Base-by-base conservation (phyloP, 2,113 vertebrate genomes). In the Trichechus manatus region DNA sequence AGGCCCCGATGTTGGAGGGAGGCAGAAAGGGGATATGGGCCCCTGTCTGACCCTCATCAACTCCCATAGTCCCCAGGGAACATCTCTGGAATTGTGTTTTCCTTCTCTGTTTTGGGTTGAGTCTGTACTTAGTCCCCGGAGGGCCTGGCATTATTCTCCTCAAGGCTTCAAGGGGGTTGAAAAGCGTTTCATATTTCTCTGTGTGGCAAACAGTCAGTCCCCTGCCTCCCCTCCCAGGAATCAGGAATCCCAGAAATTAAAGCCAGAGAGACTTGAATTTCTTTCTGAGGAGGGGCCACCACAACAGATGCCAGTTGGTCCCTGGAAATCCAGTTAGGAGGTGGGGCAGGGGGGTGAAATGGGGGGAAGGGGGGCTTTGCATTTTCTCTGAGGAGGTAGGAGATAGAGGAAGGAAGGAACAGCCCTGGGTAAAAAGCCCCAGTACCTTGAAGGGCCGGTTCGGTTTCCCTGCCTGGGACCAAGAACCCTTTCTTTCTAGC, bases 171-270 rank as follows among this genome's bases (percentile, higher is more conserved):
- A 97, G 92, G 94, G 95, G 94, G 22, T 66, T 96, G 81, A 79
- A 74, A 22, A 90, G 44, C 42, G 13, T 82, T 94, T 98, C 90
- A 74, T 95, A 79, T 98, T 98, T 97, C 98, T 98, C 95, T 98
- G 97, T 98, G 97, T 98, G 96, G 97, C 97, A 98, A 98, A 97
- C 77, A 98, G 94, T 96, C 77, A 47, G 39, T 97, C 90, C 96
- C 96, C 64, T 87, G 89, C 64, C 92, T 95, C 93, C 53, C 31
- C 86, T 95, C 93, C 82, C 92, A 93, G 81, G 85, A 96, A 97
- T 77, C 95, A 97, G 94, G 96, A 97, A 97, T 96, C 97, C 82
- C 94, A 97, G 93, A 97, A 97, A 97, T 83, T 85, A 94, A 95
- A 95, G 92, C 95, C 96, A 66, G 56, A 80, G 96, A 81, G 93